Evolutionary conservation across 2,888 invertebrate species (phyloP).

Genomic region (Epinotia ramella): DNA sequence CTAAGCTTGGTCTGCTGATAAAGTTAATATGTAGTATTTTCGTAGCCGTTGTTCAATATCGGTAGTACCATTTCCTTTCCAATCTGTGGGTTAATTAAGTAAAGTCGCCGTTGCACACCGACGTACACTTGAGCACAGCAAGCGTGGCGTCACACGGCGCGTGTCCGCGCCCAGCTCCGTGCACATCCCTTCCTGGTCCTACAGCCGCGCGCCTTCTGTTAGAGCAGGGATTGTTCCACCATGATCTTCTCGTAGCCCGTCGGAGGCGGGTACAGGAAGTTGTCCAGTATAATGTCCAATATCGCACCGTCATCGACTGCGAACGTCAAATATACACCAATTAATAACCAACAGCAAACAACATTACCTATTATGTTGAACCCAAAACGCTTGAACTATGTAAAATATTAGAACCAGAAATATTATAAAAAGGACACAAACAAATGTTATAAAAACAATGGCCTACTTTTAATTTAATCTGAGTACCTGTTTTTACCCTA

Average conservation of each 20-base stretch:
- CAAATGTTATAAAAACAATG: too few species aligned
- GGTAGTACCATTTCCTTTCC: background rate
- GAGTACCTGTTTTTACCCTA: too few species aligned
- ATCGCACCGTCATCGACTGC: constrained; percentile 99
- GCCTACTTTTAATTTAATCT: too few species aligned
- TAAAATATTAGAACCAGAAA: too few species aligned
- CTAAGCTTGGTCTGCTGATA: constrained; percentile 1
- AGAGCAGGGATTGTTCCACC: constrained; percentile 98
- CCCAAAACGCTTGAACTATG: too few species aligned
- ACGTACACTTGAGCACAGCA: background rate
- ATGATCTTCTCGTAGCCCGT: constrained; percentile 97
- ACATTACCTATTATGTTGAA: too few species aligned
- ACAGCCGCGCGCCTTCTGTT: constrained; percentile 69
- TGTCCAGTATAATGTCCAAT: constrained; percentile 96
- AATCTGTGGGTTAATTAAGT: background rate
- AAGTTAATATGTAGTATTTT: background rate
- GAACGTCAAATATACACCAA: constrained; percentile 59
- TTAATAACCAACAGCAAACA: background rate
- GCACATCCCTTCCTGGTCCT: constrained; percentile 48
- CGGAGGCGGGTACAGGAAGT: constrained; percentile 93
- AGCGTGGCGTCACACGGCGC: constrained; percentile 4
- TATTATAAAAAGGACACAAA: too few species aligned
- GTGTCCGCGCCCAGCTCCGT: constrained; percentile 50
- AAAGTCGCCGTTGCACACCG: background rate
- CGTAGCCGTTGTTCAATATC: background rate